Evolutionary conservation across 23 tunicate genomes (phyloP), one percentile per base, ranked within the genome.

Genomic region (Clavelina lepadiformis): DNA sequence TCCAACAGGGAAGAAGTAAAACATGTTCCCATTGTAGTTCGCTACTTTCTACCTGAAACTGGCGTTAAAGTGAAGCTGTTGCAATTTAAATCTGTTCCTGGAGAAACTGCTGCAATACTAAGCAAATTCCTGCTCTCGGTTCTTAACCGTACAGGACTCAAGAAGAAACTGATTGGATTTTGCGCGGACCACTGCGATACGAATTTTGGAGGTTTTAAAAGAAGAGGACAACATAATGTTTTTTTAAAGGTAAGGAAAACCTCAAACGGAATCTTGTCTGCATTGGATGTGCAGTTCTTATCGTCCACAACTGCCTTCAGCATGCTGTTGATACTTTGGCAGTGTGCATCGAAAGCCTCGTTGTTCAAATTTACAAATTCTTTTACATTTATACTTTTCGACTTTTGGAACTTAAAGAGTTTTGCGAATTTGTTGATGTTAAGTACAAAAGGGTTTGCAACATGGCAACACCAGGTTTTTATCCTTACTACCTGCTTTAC

Each of bases 241-340:
- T 53, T 20, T 53, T 53, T 20, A 11, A 53, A 53, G 59, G n/a
- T 53, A 11, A n/a, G 5, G 58, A 53, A 21, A 57, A 68, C 7
- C n/a, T 68, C 21, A 32, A 68, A 62, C 61, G 72, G 31, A 25
- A 62, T 61, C 49, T 71, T 6, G 58, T 61, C 32, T 50, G 77
- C 51, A 71, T 59, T 24, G 77, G 65, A 58, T 58, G 80, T 74
- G 61, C 60, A 44, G 61, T 59, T 74, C 80, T 63, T 50, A 63
- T 74, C 3, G 72, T 74, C 22, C 80, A 74, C 60, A 64, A 64
- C 80, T 74, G 80, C 72, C 73, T 65, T 38, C 56, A 65, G 28
- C 71, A 65, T 45, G 56, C 71, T 38, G 77, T 72, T 53, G 77
- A 72, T 72, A 58, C 68, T 21, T 35, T 72, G 67, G 65, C 75